Evolutionary conservation across 2,113 vertebrate species (phyloP), one percentile per base, ranked within the genome.

Genomic region (Riparia riparia): DNA sequence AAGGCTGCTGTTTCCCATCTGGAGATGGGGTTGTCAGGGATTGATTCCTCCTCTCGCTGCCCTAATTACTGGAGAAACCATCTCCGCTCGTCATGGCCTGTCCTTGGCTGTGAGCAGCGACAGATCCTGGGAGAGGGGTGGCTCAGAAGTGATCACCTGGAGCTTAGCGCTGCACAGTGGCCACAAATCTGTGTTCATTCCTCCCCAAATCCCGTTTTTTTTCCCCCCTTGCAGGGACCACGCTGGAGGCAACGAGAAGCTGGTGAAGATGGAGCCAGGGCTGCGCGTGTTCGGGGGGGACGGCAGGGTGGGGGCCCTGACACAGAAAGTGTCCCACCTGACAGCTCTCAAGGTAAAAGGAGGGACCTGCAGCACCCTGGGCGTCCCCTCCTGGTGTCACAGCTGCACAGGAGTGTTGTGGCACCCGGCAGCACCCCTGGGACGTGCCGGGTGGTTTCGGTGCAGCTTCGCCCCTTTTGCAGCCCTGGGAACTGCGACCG

Each of bases 231-330:
- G 2, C 74, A 99, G 99, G 99, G 99, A 99, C 97, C 99, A 99
- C 3, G 99, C 99, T 9, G 98, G 99, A 8, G 99, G 99, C 50
- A 99, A 99, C 1, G 99, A 99, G 96, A 99, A 99, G 97, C 98
- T 99, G 47, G 96, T 99, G 28, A 99, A 98, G 96, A 92, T 99
- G 94, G 98, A 98, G 71, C 95, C 99, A 0, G 99, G 99, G 25
- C 91, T 99, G 80, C 98, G 71, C 25, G 99, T 99, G 41, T 99
- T 98, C 0, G 99, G 99, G 45, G 99, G 99, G 34, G 99, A 99
- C 61, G 97, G 98, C 95, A 95, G 99, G 72, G 98, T 99, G 0
- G 99, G 99, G 85, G 99, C 98, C 5, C 94, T 99, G 76, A 99
- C 99, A 2, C 98, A 99, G 95, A 99, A 98, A 89, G 98, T 99